phyloP scores from a whole-genome alignment of 2,113 vertebrate genomes.

The Odocoileus hemionus region DNA sequence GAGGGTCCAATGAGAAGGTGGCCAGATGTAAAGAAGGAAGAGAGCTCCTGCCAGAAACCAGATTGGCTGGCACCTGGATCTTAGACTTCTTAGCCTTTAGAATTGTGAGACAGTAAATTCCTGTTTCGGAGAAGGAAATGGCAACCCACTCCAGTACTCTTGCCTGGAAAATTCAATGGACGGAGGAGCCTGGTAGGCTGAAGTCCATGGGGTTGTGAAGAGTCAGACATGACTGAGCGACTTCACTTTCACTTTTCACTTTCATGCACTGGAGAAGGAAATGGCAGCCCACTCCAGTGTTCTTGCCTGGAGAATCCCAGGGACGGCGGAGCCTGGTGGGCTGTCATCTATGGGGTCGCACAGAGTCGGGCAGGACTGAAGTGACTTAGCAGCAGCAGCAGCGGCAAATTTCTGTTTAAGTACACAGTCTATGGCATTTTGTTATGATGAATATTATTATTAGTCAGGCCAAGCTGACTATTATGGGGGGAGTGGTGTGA shows the following conservation, averaged over 20 bases:
- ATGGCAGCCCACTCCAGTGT: neutral
- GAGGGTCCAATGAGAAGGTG: neutral
- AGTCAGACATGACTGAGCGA: neutral
- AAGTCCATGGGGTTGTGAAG: too few species aligned
- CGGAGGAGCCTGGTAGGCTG: too few species aligned
- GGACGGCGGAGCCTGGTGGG: accelerated
- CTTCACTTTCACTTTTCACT: neutral
- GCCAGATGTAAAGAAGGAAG: neutral
- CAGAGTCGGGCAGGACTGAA: neutral
- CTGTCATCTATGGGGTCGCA: neutral
- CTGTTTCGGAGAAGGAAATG: neutral
- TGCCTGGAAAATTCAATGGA: too few species aligned
- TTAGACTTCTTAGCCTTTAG: neutral
- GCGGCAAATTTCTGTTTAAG: neutral
- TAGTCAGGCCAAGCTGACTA: neutral
- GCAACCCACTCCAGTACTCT: too few species aligned
- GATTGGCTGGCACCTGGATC: neutral
- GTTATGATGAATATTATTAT: neutral
- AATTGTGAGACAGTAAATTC: neutral
- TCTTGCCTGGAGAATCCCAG: neutral
- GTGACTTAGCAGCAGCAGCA: too few species aligned
- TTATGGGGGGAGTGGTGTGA: neutral
- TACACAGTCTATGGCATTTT: neutral
- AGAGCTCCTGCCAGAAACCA: neutral
- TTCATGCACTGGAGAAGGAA: neutral